A percentile compares a stretch with the other conserved stretches of the same genome.
These are phyloP conservation scores for Hirtodrosophila duncani DNA, from an alignment of 2,888 invertebrate genomes.

Conservation along the genomic window DNA sequence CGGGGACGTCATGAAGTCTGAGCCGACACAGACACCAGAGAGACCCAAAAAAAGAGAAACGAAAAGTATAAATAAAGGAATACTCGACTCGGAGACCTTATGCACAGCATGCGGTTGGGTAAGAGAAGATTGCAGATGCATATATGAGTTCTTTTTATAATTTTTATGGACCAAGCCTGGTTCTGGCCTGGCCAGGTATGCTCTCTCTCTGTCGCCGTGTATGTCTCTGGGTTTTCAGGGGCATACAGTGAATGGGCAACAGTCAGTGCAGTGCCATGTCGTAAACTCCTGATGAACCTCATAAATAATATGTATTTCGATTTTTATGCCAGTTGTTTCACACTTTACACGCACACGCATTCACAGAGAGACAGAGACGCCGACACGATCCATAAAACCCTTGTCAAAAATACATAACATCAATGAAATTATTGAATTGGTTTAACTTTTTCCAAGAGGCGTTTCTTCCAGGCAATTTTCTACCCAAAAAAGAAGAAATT, in stretches of 20 bases:
- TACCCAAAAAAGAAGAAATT: slow-evolving; percentile 26
- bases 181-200: slow-evolving; percentile 62
- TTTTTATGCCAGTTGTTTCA: slow-evolving; percentile 66
- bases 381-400: slow-evolving; percentile 55
- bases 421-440: slow-evolving; percentile 62
- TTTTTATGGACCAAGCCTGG: no score
- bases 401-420: slow-evolving; percentile 58
- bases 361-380: slow-evolving; percentile 1
- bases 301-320: slow-evolving; percentile 74
- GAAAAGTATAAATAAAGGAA: no score
- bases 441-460: slow-evolving; percentile 14
- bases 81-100: slow-evolving; percentile 22
- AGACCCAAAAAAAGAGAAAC: no score
- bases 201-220: no score
- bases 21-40: slow-evolving; percentile 31
- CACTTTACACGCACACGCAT: slow-evolving; percentile 42
- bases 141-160: slow-evolving; percentile 60
- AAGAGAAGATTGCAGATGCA: slow-evolving; percentile 25
- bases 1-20: slow-evolving; percentile 69
- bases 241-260: slow-evolving; percentile 32
- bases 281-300: slow-evolving; percentile 75
- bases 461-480: slow-evolving; percentile 34
- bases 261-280: slow-evolving; percentile 37
- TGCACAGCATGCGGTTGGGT: slow-evolving; percentile 59
- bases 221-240: no score